A percentile compares a stretch with the other conserved stretches of the same genome.
These are phyloP conservation scores for Chionoecetes opilio DNA, from an alignment of 1,140 invertebrate genomes.

Conservation along the genomic window DNA sequence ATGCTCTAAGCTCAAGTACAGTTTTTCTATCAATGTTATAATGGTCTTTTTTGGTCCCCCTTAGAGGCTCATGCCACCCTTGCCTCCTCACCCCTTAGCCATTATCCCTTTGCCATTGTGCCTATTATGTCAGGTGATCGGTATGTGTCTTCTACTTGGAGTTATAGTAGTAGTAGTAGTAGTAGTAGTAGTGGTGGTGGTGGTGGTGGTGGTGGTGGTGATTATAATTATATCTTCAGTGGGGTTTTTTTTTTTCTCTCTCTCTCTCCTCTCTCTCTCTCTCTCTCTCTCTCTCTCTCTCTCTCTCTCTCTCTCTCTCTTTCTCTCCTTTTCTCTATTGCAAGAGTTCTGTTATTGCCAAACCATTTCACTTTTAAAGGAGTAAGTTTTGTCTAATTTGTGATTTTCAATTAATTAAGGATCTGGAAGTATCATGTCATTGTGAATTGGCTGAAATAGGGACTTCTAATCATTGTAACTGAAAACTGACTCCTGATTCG, in stretches of 20 bases:
- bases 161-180: background rate
- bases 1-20: background rate
- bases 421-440: too few species aligned
- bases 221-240: background rate
- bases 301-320: background rate
- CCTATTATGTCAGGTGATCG: background rate
- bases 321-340: too few species aligned
- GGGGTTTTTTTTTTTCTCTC: background rate
- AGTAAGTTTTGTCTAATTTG: too few species aligned
- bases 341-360: too few species aligned
- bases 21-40: background rate
- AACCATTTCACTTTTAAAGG: too few species aligned
- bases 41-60: background rate
- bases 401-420: too few species aligned
- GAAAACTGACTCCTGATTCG: too few species aligned
- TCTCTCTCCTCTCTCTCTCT: background rate
- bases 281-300: background rate
- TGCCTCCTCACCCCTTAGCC: too few species aligned
- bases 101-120: too few species aligned
- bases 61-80: too few species aligned
- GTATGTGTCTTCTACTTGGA: background rate
- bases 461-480: too few species aligned
- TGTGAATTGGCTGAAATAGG: too few species aligned
- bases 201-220: background rate
- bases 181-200: background rate